Evolutionary conservation across 2,888 invertebrate species (phyloP), one percentile per base, ranked within the genome.

Genomic region (Lasioglossum villosulum): DNA sequence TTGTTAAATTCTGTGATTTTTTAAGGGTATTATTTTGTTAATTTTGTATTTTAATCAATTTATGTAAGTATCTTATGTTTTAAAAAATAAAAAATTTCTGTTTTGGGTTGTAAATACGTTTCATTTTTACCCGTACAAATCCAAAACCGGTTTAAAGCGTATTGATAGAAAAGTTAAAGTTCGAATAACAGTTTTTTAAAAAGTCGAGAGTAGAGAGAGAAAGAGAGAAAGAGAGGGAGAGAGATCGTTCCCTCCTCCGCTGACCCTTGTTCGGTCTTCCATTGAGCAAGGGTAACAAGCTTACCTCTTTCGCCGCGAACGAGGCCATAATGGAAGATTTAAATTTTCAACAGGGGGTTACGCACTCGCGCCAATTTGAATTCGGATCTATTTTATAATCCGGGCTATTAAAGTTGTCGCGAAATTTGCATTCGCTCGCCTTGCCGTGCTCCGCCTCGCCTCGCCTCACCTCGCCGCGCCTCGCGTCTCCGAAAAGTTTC

Each of bases 371-470:
- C 78, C 77, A 72, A 90, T 88, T 82, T 88, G 86, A 86, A 87
- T 90, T 89, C 78, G 89, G 89, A 89, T 90, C 84, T 83, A 83
- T 90, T 90, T 90, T 86, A 88, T 90, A 90, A 90, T 88, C 86
- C 85, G 63, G 82, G 83, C 86, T 89, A 90, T 89, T 90, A 90
- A 90, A 90, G 87, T 88, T 86, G 88, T 85, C 86, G 82, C 73
- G 56, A 78, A 80, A 86, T 87, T 87, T 90, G 84, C 87, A 87
- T 88, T 85, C 71, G 56, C 81, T 34, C 66, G 66, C 66, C 74
- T 68, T 42, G 66, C 66, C 79, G 68, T 80, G 66, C 34, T 75
- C 52, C 78, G 63, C 75, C 56, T 77, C 68, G 72, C 52, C 63
- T 80, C 79, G 34, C 78, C 83, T 56, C 56, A 1, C 30, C 79